Conservation (phyloP, 2,888 invertebrate species). For the Euzetes globulus region DNA sequence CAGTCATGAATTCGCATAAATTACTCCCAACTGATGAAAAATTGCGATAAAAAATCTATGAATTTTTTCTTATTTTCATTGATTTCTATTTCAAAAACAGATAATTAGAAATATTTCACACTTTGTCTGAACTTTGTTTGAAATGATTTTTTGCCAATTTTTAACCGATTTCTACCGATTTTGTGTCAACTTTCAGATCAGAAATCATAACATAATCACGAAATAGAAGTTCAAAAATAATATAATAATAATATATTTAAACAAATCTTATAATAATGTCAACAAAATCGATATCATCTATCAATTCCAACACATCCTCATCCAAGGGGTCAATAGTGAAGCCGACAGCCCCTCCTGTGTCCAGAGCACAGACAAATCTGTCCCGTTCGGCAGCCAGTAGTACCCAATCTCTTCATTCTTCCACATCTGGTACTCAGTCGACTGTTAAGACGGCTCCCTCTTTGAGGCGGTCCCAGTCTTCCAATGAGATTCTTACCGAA, state of each 20-base stretch:
- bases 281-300: neutral
- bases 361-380: neutral
- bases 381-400: neutral
- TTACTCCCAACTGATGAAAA: no score
- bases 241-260: neutral
- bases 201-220: neutral
- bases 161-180: neutral
- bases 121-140: no score
- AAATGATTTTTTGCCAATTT: no score
- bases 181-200: neutral
- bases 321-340: neutral
- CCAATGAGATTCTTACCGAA: constrained; percentile 7
- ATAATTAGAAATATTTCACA: no score
- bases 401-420: neutral
- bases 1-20: no score
- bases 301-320: neutral
- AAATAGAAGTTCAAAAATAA: neutral
- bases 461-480: neutral
- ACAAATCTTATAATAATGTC: neutral
- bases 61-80: no score
- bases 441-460: neutral
- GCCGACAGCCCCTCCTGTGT: neutral
- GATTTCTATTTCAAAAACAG: no score
- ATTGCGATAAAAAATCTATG: no score
- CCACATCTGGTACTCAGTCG: constrained; percentile 1